Base-by-base conservation (phyloP, 2,888 invertebrate species). In the Timema podura region DNA sequence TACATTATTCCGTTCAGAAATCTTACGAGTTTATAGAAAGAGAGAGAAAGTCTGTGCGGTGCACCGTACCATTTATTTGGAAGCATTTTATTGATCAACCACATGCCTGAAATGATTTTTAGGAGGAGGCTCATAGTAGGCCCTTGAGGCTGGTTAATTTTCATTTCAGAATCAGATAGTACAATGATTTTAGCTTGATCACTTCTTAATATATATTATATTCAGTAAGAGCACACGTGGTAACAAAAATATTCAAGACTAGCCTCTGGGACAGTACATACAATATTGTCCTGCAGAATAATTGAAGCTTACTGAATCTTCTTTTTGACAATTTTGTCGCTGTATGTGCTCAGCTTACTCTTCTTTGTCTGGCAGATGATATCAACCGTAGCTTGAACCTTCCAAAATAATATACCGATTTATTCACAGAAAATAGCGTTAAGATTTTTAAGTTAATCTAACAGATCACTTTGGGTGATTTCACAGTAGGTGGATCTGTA, bases 271-370 rank as follows among this genome's bases (percentile, higher is more conserved):
- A 54, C n/a, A 15, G 10, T 2, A 7, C 7, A 54, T 54, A 54
- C 7, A 5, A 54, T 54, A 54, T 54, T 54, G 54, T 54, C 54
- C 54, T 54, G 54, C 16, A 54, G 54, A 54, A 13, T 6, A 54
- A 54, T 2, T 15, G 54, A 54, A 54, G 54, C 54, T 54, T 54
- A n/a, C 54, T 16, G 54, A 54, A 54, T 54, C n/a, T 13, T 54
- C 5, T 54, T 13, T 6, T 6, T n/a, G 11, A n/a, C 54, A 54
- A 15, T 54, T 54, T 2, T 54, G 6, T 54, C 54, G 16, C 5
- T 54, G 16, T 54, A 54, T 13, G 7, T 2, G n/a, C 7, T n/a
- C 7, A 54, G 54, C n/a, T 6, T 54, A 11, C 54, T 2, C 54
- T 54, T 54, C 16, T 1, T 54, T 1, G 2, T 54, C 1, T 3